Evolutionary conservation across 2,113 vertebrate species (phyloP).

Genomic region (Dasyurus viverrinus): DNA sequence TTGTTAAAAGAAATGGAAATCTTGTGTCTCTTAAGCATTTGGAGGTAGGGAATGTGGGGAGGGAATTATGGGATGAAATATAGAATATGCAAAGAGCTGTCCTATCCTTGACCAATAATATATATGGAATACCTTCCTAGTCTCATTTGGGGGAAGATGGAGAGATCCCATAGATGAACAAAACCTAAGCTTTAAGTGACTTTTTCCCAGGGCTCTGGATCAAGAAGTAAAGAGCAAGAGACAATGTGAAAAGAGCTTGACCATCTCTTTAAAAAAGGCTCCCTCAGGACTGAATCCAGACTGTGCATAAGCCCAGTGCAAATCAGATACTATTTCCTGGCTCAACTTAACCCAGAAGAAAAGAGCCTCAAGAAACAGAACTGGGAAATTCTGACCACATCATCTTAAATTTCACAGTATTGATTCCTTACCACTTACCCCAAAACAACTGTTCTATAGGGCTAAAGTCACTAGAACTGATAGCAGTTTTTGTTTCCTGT

Average conservation of each 20-base stretch:
- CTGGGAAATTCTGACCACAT: neutral
- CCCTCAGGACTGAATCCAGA: neutral
- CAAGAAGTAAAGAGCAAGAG: neutral
- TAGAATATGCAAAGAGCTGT: neutral
- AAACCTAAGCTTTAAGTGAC: neutral
- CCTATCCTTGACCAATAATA: neutral
- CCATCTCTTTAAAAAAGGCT: neutral
- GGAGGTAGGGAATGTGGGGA: neutral
- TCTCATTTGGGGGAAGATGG: neutral
- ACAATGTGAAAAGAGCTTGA: neutral
- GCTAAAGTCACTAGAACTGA: neutral
- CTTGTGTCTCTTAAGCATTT: neutral
- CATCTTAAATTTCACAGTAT: neutral
- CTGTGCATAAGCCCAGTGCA: neutral
- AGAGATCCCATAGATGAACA: neutral
- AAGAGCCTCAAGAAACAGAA: neutral
- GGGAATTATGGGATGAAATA: neutral
- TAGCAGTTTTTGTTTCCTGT: neutral
- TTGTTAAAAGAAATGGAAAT: neutral
- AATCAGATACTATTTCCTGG: neutral
- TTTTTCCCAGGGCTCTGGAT: neutral
- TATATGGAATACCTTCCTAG: neutral
- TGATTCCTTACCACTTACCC: slow-evolving; percentile 62
- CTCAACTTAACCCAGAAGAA: neutral
- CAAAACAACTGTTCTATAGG: neutral